A percentile compares a stretch with the other conserved stretches of the same genome.
These are phyloP conservation scores for Ornithoptera alexandrae DNA, from an alignment of 2,888 invertebrate species.

Conservation along the genomic window DNA sequence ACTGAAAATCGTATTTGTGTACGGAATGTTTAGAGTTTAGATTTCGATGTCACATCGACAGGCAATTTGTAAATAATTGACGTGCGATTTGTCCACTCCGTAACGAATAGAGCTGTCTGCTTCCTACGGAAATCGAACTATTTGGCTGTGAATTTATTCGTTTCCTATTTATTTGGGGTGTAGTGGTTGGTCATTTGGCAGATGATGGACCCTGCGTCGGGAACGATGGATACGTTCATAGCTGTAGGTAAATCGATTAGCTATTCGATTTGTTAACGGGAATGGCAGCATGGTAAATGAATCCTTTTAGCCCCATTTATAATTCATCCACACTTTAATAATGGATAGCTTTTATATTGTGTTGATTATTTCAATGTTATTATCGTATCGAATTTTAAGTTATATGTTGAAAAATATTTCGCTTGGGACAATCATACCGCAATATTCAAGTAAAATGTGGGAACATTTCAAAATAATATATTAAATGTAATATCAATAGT, in stretches of 20 bases:
- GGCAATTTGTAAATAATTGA: constrained; percentile 39
- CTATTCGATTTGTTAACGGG: constrained; percentile 20
- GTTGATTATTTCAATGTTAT: not conserved
- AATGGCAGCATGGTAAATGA: constrained; percentile 11
- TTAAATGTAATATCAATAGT: no score
- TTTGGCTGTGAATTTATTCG: constrained; percentile 65
- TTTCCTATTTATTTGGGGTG: constrained; percentile 61
- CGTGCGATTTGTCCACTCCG: constrained; percentile 53
- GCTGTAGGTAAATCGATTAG: constrained; percentile 67
- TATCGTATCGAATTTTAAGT: no score
- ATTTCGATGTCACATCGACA: constrained; percentile 20
- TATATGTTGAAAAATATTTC: no score
- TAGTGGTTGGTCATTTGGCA: constrained; percentile 58
- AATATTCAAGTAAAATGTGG: no score
- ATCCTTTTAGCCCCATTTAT: constrained; percentile 1
- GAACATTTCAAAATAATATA: no score
- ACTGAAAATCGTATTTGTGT: constrained; percentile 20
- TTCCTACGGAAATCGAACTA: constrained; percentile 71
- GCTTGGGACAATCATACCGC: no score
- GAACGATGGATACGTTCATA: constrained; percentile 53
- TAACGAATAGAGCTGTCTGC: constrained; percentile 65
- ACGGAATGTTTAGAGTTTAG: constrained; percentile 26
- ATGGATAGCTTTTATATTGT: not conserved
- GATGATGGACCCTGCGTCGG: constrained; percentile 40
- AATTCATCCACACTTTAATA: not conserved